These are phyloP conservation scores for Pao palembangensis DNA, from an alignment of 2,113 vertebrate species.

Conservation along the genomic window DNA sequence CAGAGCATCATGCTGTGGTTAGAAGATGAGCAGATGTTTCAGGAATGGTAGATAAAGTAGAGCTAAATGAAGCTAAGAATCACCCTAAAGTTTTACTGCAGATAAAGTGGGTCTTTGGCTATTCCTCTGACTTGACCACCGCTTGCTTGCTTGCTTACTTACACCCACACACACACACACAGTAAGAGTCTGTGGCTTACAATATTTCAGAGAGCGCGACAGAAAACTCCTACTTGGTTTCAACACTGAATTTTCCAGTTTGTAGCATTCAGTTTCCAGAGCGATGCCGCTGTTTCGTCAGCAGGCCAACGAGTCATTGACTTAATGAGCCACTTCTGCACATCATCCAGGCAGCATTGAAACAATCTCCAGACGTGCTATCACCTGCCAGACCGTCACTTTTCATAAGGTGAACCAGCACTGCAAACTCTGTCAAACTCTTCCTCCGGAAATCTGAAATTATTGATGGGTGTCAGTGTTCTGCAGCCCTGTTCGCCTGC, in stretches of 20 bases:
- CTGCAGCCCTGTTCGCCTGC: background rate
- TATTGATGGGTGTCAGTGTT: background rate
- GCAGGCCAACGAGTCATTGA: background rate
- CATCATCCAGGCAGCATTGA: background rate
- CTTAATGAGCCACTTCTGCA: conserved; percentile 1
- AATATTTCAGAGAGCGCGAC: too few species aligned
- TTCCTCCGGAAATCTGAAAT: background rate
- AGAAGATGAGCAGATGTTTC: too few species aligned
- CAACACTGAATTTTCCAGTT: background rate
- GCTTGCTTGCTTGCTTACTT: too few species aligned
- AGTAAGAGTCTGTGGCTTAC: too few species aligned
- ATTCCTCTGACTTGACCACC: too few species aligned
- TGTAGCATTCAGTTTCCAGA: background rate
- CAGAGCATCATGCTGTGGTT: too few species aligned
- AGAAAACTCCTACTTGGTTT: too few species aligned
- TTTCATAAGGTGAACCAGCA: conserved; percentile 6
- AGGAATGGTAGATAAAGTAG: too few species aligned
- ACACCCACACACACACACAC: too few species aligned
- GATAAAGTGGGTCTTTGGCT: too few species aligned
- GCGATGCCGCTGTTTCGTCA: background rate
- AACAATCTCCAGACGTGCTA: background rate
- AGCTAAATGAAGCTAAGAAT: too few species aligned
- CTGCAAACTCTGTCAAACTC: conserved; percentile 2
- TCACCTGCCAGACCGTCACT: background rate
- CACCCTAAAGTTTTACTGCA: too few species aligned